phyloP scores from a whole-genome alignment of 2,888 invertebrate genomes.

The Spisula subtruncata region DNA sequence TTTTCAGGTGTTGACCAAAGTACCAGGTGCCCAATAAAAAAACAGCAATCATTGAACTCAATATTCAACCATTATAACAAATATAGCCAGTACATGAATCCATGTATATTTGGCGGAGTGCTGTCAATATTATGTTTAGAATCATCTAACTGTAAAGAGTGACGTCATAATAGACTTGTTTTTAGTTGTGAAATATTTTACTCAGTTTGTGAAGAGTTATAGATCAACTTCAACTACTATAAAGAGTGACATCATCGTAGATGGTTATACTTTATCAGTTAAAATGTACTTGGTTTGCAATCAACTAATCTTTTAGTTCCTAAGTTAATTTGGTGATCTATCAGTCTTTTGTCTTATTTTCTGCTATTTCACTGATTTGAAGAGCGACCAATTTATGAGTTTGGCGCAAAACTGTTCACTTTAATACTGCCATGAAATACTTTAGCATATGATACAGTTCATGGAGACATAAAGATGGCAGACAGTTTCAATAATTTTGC shows the following conservation, averaged over 20 bases:
- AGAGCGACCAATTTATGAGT: background rate
- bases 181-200: background rate
- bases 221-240: background rate
- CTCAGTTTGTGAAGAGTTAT: background rate
- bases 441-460: too few species aligned
- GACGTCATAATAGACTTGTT: background rate
- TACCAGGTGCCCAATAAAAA: slow-evolving; percentile 73
- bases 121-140: slow-evolving; percentile 16
- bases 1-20: slow-evolving; percentile 78
- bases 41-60: background rate
- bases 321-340: background rate
- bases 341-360: background rate
- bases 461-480: too few species aligned
- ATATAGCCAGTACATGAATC: background rate
- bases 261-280: too few species aligned
- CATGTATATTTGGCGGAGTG: background rate
- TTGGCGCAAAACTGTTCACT: too few species aligned
- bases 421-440: too few species aligned
- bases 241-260: too few species aligned
- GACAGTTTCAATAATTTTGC: too few species aligned
- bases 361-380: background rate
- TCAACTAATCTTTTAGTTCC: background rate
- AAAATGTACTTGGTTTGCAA: too few species aligned
- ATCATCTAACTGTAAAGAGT: background rate
- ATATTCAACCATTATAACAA: background rate